phyloP scores from a whole-genome alignment of 2,888 invertebrate species.

The Alloscopus bannaensis region DNA sequence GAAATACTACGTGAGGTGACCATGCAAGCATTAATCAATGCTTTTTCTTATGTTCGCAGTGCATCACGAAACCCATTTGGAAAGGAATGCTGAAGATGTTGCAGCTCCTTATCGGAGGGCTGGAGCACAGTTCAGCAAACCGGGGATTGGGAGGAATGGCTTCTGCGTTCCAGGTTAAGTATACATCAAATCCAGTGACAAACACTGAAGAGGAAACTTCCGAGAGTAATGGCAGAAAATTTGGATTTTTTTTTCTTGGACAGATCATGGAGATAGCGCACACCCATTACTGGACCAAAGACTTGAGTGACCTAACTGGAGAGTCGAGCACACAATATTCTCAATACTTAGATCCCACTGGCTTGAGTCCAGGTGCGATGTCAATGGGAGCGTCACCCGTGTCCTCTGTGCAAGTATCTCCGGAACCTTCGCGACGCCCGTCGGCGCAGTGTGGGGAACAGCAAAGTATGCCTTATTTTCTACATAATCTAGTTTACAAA shows the following conservation, averaged over 20 bases:
- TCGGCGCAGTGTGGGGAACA: constrained; percentile 72
- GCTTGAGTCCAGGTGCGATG: constrained; percentile 70
- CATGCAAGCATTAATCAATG: no score
- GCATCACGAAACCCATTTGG: constrained; percentile 92
- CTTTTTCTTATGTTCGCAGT: no score
- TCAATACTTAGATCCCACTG: constrained; percentile 71
- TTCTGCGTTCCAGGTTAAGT: constrained; percentile 83
- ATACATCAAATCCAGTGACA: background rate
- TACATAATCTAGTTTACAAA: no score
- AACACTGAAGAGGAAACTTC: no score
- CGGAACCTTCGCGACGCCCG: constrained; percentile 71
- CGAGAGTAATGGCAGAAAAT: background rate
- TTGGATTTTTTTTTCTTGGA: constrained; percentile 4
- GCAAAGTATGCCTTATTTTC: constrained; percentile 49
- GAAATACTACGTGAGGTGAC: no score
- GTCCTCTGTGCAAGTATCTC: constrained; percentile 72
- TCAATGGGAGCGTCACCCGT: constrained; percentile 72
- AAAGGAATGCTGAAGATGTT: constrained; percentile 97
- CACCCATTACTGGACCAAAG: constrained; percentile 98
- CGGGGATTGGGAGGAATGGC: constrained; percentile 98
- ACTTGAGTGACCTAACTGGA: constrained; percentile 79
- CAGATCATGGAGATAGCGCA: constrained; percentile 95
- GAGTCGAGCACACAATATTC: constrained; percentile 71
- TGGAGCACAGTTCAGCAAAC: constrained; percentile 94
- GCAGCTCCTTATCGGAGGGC: constrained; percentile 90